phyloP scores from a whole-genome alignment of 2,797 vertebrate genomes.

The Podarcis lilfordi region DNA sequence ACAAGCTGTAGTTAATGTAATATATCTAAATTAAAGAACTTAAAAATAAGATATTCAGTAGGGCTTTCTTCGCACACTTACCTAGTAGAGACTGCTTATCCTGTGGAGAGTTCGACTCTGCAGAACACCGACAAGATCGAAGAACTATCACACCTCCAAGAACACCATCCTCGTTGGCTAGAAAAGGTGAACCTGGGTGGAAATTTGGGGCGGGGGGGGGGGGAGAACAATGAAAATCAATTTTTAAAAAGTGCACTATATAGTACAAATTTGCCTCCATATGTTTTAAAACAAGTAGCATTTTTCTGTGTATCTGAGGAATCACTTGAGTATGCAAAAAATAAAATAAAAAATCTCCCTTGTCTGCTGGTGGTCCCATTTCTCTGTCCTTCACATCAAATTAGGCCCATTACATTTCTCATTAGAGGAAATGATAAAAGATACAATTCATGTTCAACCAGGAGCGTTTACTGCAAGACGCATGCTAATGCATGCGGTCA shows the following conservation, averaged over 20 bases:
- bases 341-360: too few relatives aligned
- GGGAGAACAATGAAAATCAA: background rate
- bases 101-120: constrained; percentile 84
- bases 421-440: background rate
- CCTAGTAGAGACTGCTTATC: constrained; percentile 92
- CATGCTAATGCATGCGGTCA: background rate
- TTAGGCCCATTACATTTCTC: background rate
- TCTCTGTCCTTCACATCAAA: background rate
- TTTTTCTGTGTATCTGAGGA: background rate
- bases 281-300: background rate
- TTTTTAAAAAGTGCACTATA: constrained; percentile 22
- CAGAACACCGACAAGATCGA: constrained; percentile 88
- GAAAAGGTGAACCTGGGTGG: constrained; percentile 92
- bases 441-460: background rate
- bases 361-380: background rate
- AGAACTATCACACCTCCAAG: constrained; percentile 96
- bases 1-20: background rate
- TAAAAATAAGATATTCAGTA: background rate
- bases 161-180: constrained; percentile 94
- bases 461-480: background rate
- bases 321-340: background rate
- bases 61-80: constrained; percentile 68
- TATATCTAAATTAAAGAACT: background rate
- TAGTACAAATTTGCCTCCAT: background rate
- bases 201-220: background rate